Conservation (phyloP, 2,113 vertebrate genomes). For the Gallinago paraguaiae region DNA sequence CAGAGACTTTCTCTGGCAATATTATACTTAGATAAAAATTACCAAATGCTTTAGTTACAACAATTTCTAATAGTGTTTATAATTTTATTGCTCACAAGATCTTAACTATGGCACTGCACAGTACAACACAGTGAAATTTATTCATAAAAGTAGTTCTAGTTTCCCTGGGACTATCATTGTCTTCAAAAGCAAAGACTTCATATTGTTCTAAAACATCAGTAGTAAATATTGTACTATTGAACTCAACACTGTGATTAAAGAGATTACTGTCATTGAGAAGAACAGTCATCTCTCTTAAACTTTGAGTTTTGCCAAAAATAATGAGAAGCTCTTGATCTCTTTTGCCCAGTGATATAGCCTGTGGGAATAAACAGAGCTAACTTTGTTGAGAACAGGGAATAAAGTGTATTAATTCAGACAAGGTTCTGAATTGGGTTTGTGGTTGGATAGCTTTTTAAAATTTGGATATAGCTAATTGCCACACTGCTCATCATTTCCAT, state of each 20-base stretch:
- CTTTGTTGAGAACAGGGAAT: background rate
- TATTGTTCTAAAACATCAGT: constrained; percentile 62
- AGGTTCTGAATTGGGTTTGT: background rate
- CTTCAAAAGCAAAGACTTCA: constrained; percentile 57
- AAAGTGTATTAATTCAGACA: background rate
- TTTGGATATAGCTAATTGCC: constrained; percentile 8
- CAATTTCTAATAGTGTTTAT: background rate
- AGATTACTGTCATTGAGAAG: constrained; percentile 42
- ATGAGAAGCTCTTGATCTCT: constrained; percentile 49
- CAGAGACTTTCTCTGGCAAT: background rate
- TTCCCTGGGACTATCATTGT: constrained; percentile 47
- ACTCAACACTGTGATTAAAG: constrained; percentile 62
- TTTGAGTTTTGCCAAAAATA: constrained; percentile 56
- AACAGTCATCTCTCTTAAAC: constrained; percentile 33
- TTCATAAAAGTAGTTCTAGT: background rate
- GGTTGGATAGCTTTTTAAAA: background rate
- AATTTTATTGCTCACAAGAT: constrained; percentile 41
- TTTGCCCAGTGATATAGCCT: constrained; percentile 17
- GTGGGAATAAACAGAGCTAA: constrained; percentile 17
- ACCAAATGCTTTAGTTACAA: background rate
- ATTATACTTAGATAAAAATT: constrained; percentile 32
- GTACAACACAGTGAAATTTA: constrained; percentile 11
- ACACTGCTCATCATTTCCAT: background rate
- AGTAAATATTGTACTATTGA: constrained; percentile 61
- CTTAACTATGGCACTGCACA: constrained; percentile 20